Conservation (phyloP, 2,113 vertebrate species). For the Rana temporaria region DNA sequence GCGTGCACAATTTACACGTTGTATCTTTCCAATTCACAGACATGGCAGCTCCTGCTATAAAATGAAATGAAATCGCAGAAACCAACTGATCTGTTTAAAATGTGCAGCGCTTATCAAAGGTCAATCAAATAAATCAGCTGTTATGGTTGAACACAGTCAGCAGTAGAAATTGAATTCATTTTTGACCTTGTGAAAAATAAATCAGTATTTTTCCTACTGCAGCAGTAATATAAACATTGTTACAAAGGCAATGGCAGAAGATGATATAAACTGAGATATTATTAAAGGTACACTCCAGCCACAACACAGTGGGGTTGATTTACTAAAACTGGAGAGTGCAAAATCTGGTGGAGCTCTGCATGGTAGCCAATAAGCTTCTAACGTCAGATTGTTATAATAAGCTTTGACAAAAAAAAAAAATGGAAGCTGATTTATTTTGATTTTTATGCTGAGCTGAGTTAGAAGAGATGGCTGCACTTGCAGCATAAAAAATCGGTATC, state of each 20-base stretch:
- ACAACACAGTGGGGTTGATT: too few species aligned
- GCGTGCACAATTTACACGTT: neutral
- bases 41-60: neutral
- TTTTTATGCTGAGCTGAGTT: too few species aligned
- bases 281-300: too few species aligned
- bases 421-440: too few species aligned
- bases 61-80: constrained; percentile 6
- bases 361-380: too few species aligned
- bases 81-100: neutral
- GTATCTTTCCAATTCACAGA: neutral
- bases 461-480: too few species aligned
- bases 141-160: neutral
- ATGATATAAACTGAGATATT: neutral
- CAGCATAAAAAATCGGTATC: too few species aligned
- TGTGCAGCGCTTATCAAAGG: neutral
- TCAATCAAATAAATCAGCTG: neutral
- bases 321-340: too few species aligned
- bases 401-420: too few species aligned
- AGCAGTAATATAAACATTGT: neutral
- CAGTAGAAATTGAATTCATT: neutral
- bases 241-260: neutral
- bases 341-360: too few species aligned
- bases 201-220: neutral
- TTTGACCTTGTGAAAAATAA: constrained; percentile 26
- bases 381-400: too few species aligned